phyloP scores from a whole-genome alignment of 2,113 vertebrate genomes.

The Mormoops blainvillei region DNA sequence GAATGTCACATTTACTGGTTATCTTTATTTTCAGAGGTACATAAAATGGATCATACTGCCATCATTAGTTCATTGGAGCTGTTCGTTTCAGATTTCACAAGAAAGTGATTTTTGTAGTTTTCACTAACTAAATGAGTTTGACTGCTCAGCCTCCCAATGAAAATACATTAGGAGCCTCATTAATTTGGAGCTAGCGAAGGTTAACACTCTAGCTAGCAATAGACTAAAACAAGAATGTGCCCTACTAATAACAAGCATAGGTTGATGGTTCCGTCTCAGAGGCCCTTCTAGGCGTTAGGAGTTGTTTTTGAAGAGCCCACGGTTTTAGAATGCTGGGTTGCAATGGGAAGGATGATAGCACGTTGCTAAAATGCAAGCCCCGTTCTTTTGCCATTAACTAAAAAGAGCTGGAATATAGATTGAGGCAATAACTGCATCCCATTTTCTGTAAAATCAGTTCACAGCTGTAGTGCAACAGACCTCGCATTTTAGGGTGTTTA shows the following conservation, averaged over 20 bases:
- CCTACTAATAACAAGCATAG: slow-evolving; percentile 73
- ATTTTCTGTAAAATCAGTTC: slow-evolving; percentile 75
- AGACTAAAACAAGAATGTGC: slow-evolving; percentile 77
- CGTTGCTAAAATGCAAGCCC: slow-evolving; percentile 71
- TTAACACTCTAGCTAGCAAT: slow-evolving; percentile 75
- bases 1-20: slow-evolving; percentile 79
- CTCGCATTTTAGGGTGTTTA: slow-evolving; percentile 28
- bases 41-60: slow-evolving; percentile 77
- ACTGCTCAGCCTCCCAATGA: slow-evolving; percentile 83
- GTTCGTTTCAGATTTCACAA: slow-evolving; percentile 83
- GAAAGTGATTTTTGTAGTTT: slow-evolving; percentile 84
- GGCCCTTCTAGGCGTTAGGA: slow-evolving; percentile 52
- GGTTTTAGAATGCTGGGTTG: slow-evolving; percentile 63
- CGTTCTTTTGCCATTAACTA: slow-evolving; percentile 74
- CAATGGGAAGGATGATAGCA: slow-evolving; percentile 58
- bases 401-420: slow-evolving; percentile 75
- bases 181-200: slow-evolving; percentile 80
- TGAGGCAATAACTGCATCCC: slow-evolving; percentile 63
- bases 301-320: slow-evolving; percentile 64
- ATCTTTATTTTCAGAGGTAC: slow-evolving; percentile 80
- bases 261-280: slow-evolving; percentile 67
- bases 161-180: slow-evolving; percentile 86
- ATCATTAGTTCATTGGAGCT: slow-evolving; percentile 84
- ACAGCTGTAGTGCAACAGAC: slow-evolving; percentile 54
- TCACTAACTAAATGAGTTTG: slow-evolving; percentile 82